Base-by-base conservation (phyloP, 2,797 vertebrate species). In the Cynodonichthys magdalenae region DNA sequence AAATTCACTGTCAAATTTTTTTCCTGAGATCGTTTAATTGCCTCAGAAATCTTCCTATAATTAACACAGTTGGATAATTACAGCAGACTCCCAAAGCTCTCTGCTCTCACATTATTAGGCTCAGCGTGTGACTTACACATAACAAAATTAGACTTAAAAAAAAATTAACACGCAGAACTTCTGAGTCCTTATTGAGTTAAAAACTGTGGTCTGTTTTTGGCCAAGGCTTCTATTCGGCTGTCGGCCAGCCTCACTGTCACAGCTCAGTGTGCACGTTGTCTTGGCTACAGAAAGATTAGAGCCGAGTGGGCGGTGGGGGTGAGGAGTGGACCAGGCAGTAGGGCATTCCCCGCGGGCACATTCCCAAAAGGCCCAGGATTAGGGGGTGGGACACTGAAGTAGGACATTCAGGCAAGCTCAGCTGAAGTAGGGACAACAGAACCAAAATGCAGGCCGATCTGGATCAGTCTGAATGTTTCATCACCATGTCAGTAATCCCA, bases 341-440 rank as follows among this genome's bases (percentile, higher is more conserved):
- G 79, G 72, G 80, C 75, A 45, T 74, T 68, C 77, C 82, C 76
- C 66, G 75, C 15, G 60, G 31, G 64, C 55, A 53, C 41, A 28
- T 39, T 20, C 27, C 54, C 39, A 44, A 56, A 55, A 48, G 54
- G 59, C 66, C 51, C 69, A 57, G 89, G 89, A 91, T 90, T 91
- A 91, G 77, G 77, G 85, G 79, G 59, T 51, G 63, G 81, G 71
- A 80, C 60, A 57, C 66, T 80, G 86, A 92, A 90, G 78, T 92
- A 91, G 90, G 89, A 82, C 91, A 87, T 75, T 69, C 70, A 82
- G 79, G 81, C 74, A 82, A 64, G 68, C 81, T 85, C 44, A 76
- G 65, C 70, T 55, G 59, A 83, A 89, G 79, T 86, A 87, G 86
- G 77, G 80, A 86, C 83, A 82, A 31, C 70, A 81, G 60, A 39